These are phyloP conservation scores for Cepphus grylle DNA, from an alignment of 2,113 vertebrate genomes.

Conservation along the genomic window DNA sequence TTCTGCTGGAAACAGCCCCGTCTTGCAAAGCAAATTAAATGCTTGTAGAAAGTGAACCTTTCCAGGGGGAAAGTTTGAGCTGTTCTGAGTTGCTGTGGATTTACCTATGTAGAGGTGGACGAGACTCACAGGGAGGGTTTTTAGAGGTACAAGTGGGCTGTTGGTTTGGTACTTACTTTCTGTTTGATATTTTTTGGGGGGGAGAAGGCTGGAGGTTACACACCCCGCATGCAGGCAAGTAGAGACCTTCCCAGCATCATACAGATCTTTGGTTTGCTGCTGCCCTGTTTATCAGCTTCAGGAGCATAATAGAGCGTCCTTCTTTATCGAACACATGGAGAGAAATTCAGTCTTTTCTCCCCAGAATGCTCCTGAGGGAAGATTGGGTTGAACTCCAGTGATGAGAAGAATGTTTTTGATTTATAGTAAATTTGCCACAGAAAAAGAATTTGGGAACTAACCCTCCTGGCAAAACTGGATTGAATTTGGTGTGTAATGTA, in stretches of 20 bases:
- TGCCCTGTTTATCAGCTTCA: background rate
- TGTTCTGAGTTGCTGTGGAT: background rate
- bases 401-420: background rate
- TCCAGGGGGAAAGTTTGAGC: too few relatives aligned
- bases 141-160: fast-evolving
- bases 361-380: background rate
- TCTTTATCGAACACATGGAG: background rate
- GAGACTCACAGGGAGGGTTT: background rate
- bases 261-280: background rate
- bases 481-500: background rate
- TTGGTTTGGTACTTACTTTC: background rate
- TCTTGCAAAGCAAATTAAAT: background rate
- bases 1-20: background rate
- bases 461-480: background rate
- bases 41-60: background rate
- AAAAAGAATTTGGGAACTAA: background rate
- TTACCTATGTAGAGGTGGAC: fast-evolving
- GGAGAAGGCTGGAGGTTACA: background rate
- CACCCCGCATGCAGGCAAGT: fast-evolving
- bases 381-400: background rate
- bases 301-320: background rate
- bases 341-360: background rate
- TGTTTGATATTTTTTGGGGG: background rate
- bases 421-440: background rate
- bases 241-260: background rate